These are phyloP conservation scores for Syngnathus acus DNA, from an alignment of 2,797 vertebrate genomes.

Conservation along the genomic window DNA sequence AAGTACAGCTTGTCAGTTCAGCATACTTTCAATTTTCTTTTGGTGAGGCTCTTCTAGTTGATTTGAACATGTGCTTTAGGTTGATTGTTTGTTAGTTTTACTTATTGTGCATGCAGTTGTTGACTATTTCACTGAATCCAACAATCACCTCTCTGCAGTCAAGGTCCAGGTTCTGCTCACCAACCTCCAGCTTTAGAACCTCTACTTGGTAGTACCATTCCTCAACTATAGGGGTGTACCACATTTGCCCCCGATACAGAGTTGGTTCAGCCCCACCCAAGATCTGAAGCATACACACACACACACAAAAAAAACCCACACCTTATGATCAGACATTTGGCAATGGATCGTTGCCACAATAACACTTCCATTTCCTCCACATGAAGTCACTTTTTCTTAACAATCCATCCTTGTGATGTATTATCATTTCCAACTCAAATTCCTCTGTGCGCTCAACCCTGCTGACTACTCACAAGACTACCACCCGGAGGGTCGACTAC, in stretches of 20 bases:
- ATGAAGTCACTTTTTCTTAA: neutral
- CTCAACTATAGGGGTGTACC: conserved; percentile 89
- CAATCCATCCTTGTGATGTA: neutral
- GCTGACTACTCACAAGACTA: conserved; percentile 82
- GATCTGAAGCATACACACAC: conserved; percentile 64
- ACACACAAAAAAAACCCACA: neutral
- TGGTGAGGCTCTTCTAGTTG: neutral
- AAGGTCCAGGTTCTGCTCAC: conserved; percentile 81
- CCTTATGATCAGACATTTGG: neutral
- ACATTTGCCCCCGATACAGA: conserved; percentile 81
- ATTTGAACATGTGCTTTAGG: neutral
- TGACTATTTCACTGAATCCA: neutral
- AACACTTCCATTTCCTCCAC: conserved; percentile 12
- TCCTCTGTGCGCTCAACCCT: conserved; percentile 3
- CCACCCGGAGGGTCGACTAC: conserved; percentile 73
- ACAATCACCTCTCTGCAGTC: conserved; percentile 87
- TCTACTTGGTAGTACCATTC: conserved; percentile 99
- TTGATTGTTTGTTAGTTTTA: neutral
- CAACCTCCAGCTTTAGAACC: conserved; percentile 90
- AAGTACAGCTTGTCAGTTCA: conserved; percentile 19
- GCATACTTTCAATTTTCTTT: neutral
- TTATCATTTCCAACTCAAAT: neutral
- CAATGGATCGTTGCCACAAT: conserved; percentile 7
- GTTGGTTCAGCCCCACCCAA: conserved; percentile 86
- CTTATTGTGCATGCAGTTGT: neutral